Percentiles rank a stretch among this genome's conserved stretches.
Conservation (phyloP, 2,113 vertebrate genomes). For the Notothenia rossii region DNA sequence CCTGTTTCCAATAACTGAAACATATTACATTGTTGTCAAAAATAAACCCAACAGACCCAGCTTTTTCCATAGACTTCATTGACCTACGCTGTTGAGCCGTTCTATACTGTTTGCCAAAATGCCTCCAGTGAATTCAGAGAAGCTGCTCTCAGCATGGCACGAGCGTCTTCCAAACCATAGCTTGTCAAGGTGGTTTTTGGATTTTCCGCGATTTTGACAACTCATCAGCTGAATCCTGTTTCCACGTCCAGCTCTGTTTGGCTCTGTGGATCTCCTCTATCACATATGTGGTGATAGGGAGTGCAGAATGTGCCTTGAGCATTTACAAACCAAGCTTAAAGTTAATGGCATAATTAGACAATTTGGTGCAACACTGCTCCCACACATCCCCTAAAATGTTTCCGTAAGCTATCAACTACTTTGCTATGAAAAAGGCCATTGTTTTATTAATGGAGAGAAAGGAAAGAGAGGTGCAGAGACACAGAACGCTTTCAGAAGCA, state of each 20-base stretch:
- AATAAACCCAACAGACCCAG: neutral
- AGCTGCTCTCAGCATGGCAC: slow-evolving; percentile 20
- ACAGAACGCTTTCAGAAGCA: neutral
- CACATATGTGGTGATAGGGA: slow-evolving; percentile 11
- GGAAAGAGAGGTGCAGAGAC: neutral
- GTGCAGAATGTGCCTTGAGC: slow-evolving; percentile 4
- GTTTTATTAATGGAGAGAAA: neutral
- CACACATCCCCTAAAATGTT: neutral
- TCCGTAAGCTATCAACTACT: neutral
- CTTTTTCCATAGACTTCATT: slow-evolving; percentile 20
- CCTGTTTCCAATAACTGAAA: slow-evolving; percentile 12
- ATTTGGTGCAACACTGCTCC: slow-evolving; percentile 7
- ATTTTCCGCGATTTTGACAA: neutral
- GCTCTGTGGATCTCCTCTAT: neutral
- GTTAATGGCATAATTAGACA: slow-evolving; percentile 18
- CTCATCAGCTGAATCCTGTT: neutral
- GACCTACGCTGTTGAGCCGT: slow-evolving; percentile 5
- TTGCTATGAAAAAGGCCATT: neutral
- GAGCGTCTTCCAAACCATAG: neutral
- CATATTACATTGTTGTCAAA: neutral
- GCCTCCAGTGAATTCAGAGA: neutral
- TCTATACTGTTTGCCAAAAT: neutral
- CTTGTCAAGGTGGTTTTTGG: neutral
- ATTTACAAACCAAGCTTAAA: neutral
- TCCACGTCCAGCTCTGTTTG: neutral